Percentiles rank a stretch among this genome's conserved stretches.
Evolutionary conservation across 2,797 vertebrate genomes (phyloP).

Genomic region (Spinus olivaceus): DNA sequence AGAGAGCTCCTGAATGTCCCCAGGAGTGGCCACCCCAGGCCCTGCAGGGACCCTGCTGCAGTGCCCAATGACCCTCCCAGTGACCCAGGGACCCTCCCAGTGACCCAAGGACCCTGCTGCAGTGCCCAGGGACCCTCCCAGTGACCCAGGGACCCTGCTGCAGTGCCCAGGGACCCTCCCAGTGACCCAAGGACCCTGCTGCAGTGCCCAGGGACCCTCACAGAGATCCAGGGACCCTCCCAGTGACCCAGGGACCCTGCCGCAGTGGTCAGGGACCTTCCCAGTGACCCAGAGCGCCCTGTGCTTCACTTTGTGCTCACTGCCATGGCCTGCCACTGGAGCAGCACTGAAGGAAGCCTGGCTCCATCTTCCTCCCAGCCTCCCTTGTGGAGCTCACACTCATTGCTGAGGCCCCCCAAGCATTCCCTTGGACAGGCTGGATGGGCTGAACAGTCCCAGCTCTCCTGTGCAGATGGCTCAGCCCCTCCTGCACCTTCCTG

Average conservation of each 20-base stretch:
- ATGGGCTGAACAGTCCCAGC: neutral
- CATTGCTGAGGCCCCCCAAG: fast-evolving
- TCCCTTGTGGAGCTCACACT: neutral
- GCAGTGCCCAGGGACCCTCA: too few species aligned
- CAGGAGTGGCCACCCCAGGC: neutral
- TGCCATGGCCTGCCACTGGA: neutral
- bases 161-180: too few species aligned
- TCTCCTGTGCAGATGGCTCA: neutral
- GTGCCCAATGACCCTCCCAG: too few species aligned
- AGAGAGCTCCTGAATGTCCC: neutral
- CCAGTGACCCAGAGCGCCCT: neutral
- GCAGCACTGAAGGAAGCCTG: neutral
- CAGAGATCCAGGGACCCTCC: too few species aligned
- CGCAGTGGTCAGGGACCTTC: too few species aligned
- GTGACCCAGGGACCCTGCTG: neutral
- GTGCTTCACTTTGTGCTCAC: neutral
- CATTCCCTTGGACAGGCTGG: neutral
- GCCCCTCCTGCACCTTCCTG: neutral
- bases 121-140: too few species aligned
- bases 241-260: too few species aligned
- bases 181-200: too few species aligned
- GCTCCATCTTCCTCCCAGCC: neutral
- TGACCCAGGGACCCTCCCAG: neutral
- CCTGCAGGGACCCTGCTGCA: neutral
- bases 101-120: neutral